Conservation (phyloP, 1,140 invertebrate species). For the Drosophila kepulauana region DNA sequence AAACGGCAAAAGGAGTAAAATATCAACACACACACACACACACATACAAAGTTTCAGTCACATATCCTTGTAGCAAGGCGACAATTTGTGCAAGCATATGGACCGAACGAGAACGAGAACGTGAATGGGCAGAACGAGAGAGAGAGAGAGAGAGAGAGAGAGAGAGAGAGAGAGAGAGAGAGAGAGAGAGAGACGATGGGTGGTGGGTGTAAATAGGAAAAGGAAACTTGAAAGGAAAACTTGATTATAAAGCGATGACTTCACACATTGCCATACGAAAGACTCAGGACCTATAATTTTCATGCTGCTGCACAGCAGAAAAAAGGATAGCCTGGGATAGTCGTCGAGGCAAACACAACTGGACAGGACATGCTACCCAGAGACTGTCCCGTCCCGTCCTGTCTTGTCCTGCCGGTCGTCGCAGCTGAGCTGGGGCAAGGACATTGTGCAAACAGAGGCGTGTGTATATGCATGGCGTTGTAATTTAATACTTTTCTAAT, state of each 20-base stretch:
- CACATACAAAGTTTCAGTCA: slow-evolving; percentile 31
- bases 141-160: background rate
- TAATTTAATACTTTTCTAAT: slow-evolving; percentile 83
- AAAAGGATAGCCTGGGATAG: slow-evolving; percentile 46
- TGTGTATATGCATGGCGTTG: slow-evolving; percentile 50
- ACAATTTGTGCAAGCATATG: slow-evolving; percentile 80
- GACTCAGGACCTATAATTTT: slow-evolving; percentile 77
- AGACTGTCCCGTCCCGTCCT: background rate
- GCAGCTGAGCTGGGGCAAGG: slow-evolving; percentile 50
- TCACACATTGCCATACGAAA: slow-evolving; percentile 75
- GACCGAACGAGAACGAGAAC: slow-evolving; percentile 28
- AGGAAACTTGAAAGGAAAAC: slow-evolving; percentile 81
- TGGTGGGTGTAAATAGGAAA: slow-evolving; percentile 33
- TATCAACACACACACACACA: slow-evolving; percentile 33
- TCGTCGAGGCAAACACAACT: background rate
- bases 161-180: background rate
- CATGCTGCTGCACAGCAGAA: slow-evolving; percentile 30
- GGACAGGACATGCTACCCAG: slow-evolving; percentile 5
- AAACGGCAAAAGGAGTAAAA: slow-evolving; percentile 61
- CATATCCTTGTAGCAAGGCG: slow-evolving; percentile 65
- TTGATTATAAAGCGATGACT: slow-evolving; percentile 85
- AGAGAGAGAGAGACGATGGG: background rate
- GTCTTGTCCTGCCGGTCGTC: background rate
- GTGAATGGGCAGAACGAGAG: slow-evolving; percentile 6
- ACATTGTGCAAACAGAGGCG: slow-evolving; percentile 79